Conservation (phyloP, 53 echinoderm and acorn worm species). For the Echinarachnius parma region DNA sequence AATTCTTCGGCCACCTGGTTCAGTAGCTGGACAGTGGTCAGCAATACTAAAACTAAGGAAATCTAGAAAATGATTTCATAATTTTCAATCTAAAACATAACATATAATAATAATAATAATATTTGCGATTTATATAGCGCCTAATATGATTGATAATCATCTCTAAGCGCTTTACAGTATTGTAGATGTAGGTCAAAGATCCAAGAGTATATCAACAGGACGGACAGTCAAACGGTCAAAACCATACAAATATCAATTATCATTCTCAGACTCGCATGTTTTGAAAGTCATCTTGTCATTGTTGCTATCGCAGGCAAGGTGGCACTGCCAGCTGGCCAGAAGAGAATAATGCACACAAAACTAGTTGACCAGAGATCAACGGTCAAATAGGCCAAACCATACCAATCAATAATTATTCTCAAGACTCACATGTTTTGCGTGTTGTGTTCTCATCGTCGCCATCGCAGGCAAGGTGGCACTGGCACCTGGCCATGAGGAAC, state of each 20-base stretch:
- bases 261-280: constrained; percentile 58
- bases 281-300: constrained; percentile 34
- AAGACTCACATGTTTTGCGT: constrained; percentile 62
- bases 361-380: constrained; percentile 60
- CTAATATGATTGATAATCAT: too few relatives aligned
- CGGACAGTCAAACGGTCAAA: too few relatives aligned
- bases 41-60: constrained; percentile 61
- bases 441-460: constrained; percentile 5
- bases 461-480: constrained; percentile 65
- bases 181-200: too few relatives aligned
- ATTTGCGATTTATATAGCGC: too few relatives aligned
- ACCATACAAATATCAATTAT: too few relatives aligned
- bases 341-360: constrained; percentile 84
- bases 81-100: too few relatives aligned
- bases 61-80: too few relatives aligned
- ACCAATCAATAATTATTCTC: too few relatives aligned
- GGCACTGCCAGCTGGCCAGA: constrained; percentile 64
- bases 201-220: too few relatives aligned
- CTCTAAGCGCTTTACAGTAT: too few relatives aligned
- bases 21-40: constrained; percentile 71
- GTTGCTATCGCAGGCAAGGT: constrained; percentile 53
- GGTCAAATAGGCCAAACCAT: too few relatives aligned
- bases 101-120: too few relatives aligned
- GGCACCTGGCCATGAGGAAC: constrained; percentile 70
- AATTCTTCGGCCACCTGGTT: constrained; percentile 72